Base-by-base conservation (phyloP, 92 coral and sea anemone species). In the Zoanthus sociatus region DNA sequence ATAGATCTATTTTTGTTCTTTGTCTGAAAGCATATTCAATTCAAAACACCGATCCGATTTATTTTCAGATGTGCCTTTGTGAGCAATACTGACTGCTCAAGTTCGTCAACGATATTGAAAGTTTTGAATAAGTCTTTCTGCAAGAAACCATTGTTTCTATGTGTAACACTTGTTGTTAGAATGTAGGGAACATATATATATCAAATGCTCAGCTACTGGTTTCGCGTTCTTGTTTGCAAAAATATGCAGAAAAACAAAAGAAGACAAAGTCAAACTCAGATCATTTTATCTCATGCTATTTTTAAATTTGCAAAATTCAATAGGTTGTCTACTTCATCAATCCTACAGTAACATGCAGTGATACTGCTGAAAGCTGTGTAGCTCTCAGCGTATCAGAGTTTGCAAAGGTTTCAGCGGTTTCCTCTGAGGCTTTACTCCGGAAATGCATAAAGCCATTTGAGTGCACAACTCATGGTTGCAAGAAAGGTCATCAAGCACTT, bases 311-410 rank as follows among this genome's bases (percentile, higher is more conserved):
- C 21, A 18, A 17, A 63, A 63, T 63, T 63, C 32, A 63, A 63
- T 63, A 63, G 69, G 69, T 63, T 63, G 21, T 17, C 69, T 63
- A 63, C 69, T 63, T 63, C 31, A 63, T 63, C 69, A n/a, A 63
- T n/a, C 69, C 69, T 17, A n/a, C 69, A 17, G 69, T 63, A 17
- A 63, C 69, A 17, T 63, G 69, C n/a, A 63, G 69, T n/a, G 69
- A 63, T 63, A 63, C 69, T 63, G 69, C 69, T 18, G 69, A 63
- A 20, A 63, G 69, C 69, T 63, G 69, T 63, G 69, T 63, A 63
- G 69, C 69, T 18, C 0, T 63, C 26, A 17, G 69, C 69, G 21
- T 63, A 63, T 18, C 32, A n/a, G 69, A 63, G 69, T 8, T 63
- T 6, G 69, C 31, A 6, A 63, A 63, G 69, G 69, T 63, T 63